phyloP scores from a whole-genome alignment of 2,113 vertebrate genomes.

The Pterocles orientalis region DNA sequence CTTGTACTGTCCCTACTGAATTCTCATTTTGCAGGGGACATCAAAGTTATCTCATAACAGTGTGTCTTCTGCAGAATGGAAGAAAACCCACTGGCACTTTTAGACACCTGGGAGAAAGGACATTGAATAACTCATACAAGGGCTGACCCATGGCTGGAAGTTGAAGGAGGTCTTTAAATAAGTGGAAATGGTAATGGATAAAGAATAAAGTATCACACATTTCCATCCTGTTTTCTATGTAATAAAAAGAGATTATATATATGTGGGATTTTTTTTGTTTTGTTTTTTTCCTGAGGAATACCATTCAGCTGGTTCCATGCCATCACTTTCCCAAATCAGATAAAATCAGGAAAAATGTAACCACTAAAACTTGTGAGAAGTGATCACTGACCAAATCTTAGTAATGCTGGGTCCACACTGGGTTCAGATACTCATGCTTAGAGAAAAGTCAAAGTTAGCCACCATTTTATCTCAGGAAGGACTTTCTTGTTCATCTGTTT shows the following conservation, averaged over 20 bases:
- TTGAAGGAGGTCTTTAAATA: neutral
- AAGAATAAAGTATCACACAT: neutral
- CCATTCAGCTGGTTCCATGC: neutral
- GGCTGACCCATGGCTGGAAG: neutral
- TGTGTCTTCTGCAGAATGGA: neutral
- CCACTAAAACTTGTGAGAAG: neutral
- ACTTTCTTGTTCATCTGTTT: neutral
- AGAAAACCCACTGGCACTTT: neutral
- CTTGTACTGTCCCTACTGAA: neutral
- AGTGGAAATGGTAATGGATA: neutral
- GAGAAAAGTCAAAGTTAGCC: neutral
- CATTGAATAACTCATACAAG: neutral
- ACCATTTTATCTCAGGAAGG: neutral
- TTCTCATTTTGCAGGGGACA: neutral
- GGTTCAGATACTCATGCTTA: neutral
- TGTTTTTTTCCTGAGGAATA: neutral
- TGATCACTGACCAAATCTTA: neutral
- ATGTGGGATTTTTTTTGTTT: too few species aligned
- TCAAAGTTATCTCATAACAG: neutral
- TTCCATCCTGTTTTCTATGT: neutral
- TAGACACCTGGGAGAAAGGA: neutral
- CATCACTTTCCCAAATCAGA: neutral
- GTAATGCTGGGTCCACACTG: fast-evolving
- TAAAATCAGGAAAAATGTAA: neutral
- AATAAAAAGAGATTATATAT: neutral